phyloP scores from a whole-genome alignment of 2,797 vertebrate species.

The Mastacembelus armatus region DNA sequence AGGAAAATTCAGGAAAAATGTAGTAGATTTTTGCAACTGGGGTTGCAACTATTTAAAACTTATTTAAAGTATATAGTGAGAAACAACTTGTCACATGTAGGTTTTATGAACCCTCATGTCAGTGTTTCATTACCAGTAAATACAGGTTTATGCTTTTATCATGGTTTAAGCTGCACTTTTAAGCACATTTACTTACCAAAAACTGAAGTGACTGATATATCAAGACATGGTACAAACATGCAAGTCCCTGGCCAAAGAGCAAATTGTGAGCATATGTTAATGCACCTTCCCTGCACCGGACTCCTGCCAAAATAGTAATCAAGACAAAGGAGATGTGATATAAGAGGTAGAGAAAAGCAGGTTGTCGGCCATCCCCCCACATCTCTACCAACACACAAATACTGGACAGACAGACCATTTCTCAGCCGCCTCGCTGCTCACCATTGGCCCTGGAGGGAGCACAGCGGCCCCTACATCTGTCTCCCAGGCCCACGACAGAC shows the following conservation, averaged over 20 bases:
- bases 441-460: slow-evolving; percentile 74
- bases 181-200: slow-evolving; percentile 44
- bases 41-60: background rate
- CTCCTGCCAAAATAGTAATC: slow-evolving; percentile 79
- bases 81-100: background rate
- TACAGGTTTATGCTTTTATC: slow-evolving; percentile 9
- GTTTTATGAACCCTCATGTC: slow-evolving; percentile 7
- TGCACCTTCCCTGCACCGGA: slow-evolving; percentile 69
- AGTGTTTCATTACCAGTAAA: slow-evolving; percentile 35
- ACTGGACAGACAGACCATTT: slow-evolving; percentile 72
- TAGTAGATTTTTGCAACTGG: background rate
- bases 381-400: slow-evolving; percentile 14
- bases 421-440: slow-evolving; percentile 78
- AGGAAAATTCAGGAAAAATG: background rate
- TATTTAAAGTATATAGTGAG: background rate
- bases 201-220: slow-evolving; percentile 59
- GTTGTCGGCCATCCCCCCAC: slow-evolving; percentile 53
- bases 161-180: slow-evolving; percentile 18
- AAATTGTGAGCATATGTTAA: slow-evolving; percentile 85
- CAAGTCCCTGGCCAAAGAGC: slow-evolving; percentile 69
- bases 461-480: slow-evolving; percentile 83
- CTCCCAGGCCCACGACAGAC: slow-evolving; percentile 81
- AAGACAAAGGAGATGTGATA: slow-evolving; percentile 81
- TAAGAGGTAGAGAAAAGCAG: slow-evolving; percentile 71
- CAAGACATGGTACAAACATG: slow-evolving; percentile 56